Base-by-base conservation (phyloP, 2,888 invertebrate species). In the Ennomos erosarius region DNA sequence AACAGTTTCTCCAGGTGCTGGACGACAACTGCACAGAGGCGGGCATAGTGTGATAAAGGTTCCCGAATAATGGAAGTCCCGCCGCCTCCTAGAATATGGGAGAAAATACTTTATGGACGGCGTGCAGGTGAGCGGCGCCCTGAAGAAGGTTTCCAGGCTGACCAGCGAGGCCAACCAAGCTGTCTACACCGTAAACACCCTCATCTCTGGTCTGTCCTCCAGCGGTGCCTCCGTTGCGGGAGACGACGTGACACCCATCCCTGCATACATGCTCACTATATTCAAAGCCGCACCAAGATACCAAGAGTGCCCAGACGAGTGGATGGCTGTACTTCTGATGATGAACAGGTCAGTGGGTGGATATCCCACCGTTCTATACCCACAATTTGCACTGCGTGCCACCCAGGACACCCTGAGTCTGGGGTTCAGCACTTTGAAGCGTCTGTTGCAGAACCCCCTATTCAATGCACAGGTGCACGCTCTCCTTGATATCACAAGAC, bases 41-140 rank as follows among this genome's bases (percentile, higher is more conserved):
- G 8, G 55, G 49, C 5, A 55, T 55, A n/a, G n/a, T 26, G 11
- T 12, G 1, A 35, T 55, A 10, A 55, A 55, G 16, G 12, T 49
- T 10, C 33, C 37, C 10, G 55, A 55, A 10, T 26, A 48, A 1
- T 55, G 49, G 55, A 38, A 9, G 6, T 55, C 47, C 9, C 9
- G 26, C 10, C n/a, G n/a, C 4, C 13, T 55, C 4, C 16, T 55
- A 8, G 42, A 55, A 33, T 55, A 55, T 40, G 55, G 47, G 11
- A 26, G 55, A 10, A 37, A 47, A 34, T 48, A 33, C 26, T 55
- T 49, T 38, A 10, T 44, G 2, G 39, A 49, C 11, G 43, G 55
- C 3, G 48, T 39, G 5, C 46, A 46, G 12, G 46, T 46, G 4
- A 46, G 46, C 10, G n/a, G n/a, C 8, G 46, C 46, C 11, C 10